Base-by-base conservation (phyloP, 2,113 vertebrate genomes). In the Australoheros scitulus region DNA sequence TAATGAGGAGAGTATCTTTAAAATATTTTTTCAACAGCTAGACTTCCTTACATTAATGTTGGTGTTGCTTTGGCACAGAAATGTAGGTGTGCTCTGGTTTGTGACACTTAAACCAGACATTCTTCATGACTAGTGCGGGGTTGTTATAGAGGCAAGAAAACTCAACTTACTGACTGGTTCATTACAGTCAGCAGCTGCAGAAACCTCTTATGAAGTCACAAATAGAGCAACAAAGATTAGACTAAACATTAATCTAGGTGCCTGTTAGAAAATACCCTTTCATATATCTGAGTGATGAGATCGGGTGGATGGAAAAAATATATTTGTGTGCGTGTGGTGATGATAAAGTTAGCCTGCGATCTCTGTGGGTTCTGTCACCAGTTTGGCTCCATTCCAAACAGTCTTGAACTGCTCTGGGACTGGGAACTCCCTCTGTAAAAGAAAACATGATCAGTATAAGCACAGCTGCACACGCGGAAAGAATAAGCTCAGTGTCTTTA, bases 331-430 rank as follows among this genome's bases (percentile, higher is more conserved):
- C 10, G 11, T 7, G 43, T 43, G 18, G 13, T 32, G 34, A 34
- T 7, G 26, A 29, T 10, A 61, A 56, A 64, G 76, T 97, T 95
- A 99, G 79, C 96, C 98, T 90, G 98, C 96, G 3, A 99, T 99
- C 95, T 99, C 98, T 58, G 97, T 97, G 78, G 98, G 97, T 88
- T 98, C 98, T 77, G 98, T 99, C 94, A 98, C 95, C 94, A 99
- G 91, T 91, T 96, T 98, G 86, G 97, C 96, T 77, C 98, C 98
- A 76, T 98, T 96, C 98, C 98, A 99, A 6, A 96, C 88, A 3
- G 98, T 99, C 96, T 99, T 99, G 95, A 97, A 99, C 96, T 99
- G 98, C 92, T 99, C 98, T 8, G 98, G 98, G 89, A 99, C 95
- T 3, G 98, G 98, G 90, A 97, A 98, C 96, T 99, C 98, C 95